These are phyloP conservation scores for Oryzias javanicus DNA, from an alignment of 2,113 vertebrate species.

Conservation along the genomic window DNA sequence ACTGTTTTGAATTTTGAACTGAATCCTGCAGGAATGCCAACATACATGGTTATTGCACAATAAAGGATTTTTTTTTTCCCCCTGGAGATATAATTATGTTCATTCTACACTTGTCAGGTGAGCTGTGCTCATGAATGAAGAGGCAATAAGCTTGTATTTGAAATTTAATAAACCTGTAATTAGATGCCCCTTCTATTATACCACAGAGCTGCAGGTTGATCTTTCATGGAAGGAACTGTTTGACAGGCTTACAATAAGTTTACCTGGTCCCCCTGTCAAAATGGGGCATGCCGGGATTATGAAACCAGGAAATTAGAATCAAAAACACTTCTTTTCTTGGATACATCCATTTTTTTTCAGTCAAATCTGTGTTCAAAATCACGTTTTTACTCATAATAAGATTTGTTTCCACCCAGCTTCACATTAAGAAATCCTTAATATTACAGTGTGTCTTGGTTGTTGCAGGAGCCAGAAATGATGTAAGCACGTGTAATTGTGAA, in stretches of 20 bases:
- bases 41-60: conserved; percentile 27
- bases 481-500: neutral
- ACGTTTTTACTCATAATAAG: too few species aligned
- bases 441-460: neutral
- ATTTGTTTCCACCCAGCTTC: too few species aligned
- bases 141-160: conserved; percentile 51
- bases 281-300: neutral
- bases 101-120: conserved; percentile 44
- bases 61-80: conserved; percentile 37
- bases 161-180: conserved; percentile 62
- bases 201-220: conserved; percentile 2
- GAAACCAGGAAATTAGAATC: neutral
- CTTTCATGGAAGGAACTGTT: conserved; percentile 16
- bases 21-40: conserved; percentile 29
- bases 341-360: neutral
- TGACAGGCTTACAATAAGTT: conserved; percentile 6
- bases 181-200: conserved; percentile 22
- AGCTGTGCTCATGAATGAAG: conserved; percentile 41
- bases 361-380: neutral
- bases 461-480: neutral
- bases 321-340: neutral
- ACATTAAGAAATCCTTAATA: neutral
- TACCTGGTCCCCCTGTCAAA: conserved; percentile 5
- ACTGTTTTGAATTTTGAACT: conserved; percentile 27
- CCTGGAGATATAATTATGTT: conserved; percentile 57